Evolutionary conservation across 2,888 invertebrate species (phyloP).

Genomic region (Trichopria drosophilae): DNA sequence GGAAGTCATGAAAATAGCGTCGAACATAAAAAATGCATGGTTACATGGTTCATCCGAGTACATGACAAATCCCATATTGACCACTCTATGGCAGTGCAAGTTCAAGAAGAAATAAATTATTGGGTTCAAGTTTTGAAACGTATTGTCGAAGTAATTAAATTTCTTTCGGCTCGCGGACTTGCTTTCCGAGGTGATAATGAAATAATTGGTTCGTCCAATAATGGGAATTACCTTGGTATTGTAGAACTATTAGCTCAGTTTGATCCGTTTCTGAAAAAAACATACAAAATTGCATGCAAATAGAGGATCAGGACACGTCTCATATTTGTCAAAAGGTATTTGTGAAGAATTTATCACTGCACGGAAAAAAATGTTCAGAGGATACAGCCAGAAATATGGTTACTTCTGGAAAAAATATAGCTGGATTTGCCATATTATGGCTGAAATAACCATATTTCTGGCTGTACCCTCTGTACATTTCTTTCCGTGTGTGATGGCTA

Average conservation of each 20-base stretch:
- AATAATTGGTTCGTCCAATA: conserved; percentile 23
- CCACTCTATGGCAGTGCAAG: too few relatives aligned
- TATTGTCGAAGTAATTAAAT: conserved; percentile 8
- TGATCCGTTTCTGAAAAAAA: conserved; percentile 37
- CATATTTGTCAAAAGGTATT: conserved; percentile 39
- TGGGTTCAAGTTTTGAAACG: conserved; percentile 13
- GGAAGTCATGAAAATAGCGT: too few relatives aligned
- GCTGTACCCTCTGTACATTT: too few relatives aligned
- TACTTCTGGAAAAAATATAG: too few relatives aligned
- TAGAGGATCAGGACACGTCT: conserved; percentile 40
- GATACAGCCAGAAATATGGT: too few relatives aligned
- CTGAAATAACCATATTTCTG: too few relatives aligned
- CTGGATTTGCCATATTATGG: too few relatives aligned
- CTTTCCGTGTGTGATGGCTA: conserved; percentile 37
- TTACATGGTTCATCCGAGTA: too few relatives aligned
- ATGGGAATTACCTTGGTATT: conserved; percentile 43
- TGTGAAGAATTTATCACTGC: conserved; percentile 45
- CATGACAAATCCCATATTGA: too few relatives aligned
- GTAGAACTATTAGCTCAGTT: conserved; percentile 42
- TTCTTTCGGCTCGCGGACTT: conserved; percentile 9
- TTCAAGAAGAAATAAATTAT: conserved; percentile 7
- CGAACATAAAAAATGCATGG: too few relatives aligned
- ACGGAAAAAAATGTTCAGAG: too few relatives aligned
- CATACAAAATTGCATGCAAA: conserved; percentile 36
- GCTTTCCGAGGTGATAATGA: conserved; percentile 6